Conservation (phyloP, 2,888 invertebrate species). For the Alloplasta piceator region DNA sequence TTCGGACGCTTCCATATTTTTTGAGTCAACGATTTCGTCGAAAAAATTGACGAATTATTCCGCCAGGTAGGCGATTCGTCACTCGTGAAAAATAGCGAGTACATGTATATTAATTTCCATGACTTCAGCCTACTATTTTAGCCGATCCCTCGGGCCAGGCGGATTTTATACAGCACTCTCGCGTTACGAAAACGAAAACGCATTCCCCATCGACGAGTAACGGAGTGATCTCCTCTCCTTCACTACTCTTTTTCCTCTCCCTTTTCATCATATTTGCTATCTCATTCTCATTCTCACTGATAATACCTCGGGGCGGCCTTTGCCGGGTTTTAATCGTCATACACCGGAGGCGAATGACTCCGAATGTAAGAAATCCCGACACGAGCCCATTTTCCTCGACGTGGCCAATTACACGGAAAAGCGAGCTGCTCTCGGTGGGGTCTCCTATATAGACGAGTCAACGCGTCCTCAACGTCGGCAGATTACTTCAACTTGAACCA, state of each 20-base stretch:
- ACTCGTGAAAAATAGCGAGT: constrained; percentile 28
- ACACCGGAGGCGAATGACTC: constrained; percentile 78
- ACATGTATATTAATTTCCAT: neutral
- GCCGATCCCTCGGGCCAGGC: constrained; percentile 53
- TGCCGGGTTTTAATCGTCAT: constrained; percentile 72
- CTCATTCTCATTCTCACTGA: constrained; percentile 47
- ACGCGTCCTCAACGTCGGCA: constrained; percentile 73
- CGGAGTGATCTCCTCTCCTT: constrained; percentile 26
- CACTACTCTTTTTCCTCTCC: neutral
- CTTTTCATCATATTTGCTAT: neutral
- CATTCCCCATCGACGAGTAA: constrained; percentile 70
- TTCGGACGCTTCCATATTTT: no score
- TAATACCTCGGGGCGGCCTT: constrained; percentile 71
- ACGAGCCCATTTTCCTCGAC: constrained; percentile 69
- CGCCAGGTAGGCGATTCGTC: constrained; percentile 20
- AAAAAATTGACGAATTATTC: neutral
- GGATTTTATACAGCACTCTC: constrained; percentile 66
- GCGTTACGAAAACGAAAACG: constrained; percentile 72
- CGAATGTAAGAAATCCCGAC: constrained; percentile 74
- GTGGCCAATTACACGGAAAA: constrained; percentile 78
- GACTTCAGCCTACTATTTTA: constrained; percentile 45
- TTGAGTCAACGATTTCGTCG: no score
- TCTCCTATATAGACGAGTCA: constrained; percentile 81
- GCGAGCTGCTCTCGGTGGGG: constrained; percentile 67
- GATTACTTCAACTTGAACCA: constrained; percentile 78